Base-by-base conservation (phyloP, 2,888 invertebrate species). In the Lasioglossum calceatum region DNA sequence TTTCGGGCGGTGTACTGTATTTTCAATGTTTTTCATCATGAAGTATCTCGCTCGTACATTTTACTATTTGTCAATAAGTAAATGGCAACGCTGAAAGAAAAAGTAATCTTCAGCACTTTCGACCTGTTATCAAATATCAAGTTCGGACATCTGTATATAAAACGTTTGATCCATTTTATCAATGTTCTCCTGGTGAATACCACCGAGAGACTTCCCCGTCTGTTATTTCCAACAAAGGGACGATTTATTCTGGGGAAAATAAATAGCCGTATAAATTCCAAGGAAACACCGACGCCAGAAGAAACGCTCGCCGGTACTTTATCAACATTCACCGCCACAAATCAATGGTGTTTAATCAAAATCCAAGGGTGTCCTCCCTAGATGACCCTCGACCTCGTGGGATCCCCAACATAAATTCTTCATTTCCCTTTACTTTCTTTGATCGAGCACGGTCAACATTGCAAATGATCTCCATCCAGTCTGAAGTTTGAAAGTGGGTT, bases 341-440 rank as follows among this genome's bases (percentile, higher is more conserved):
- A 84, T 87, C 87, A 87, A 71, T 77, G 77, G 44, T 50, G 67
- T 86, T 87, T 83, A 87, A 87, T 87, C 87, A 87, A 81, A 84
- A 81, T 67, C 81, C 54, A 72, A 81, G 79, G 36, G 75, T 67
- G 64, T 67, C 50, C 70, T 54, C 32, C 64, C 47, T 61, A 70
- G 70, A 77, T 58, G 61, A 44, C 61, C 36, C 14, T 74, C 50
- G n/a, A 27, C 32, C 47, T 12, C 32, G n/a, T 27, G 23, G 32
- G 23, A 58, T 36, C 74, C 75, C 36, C 54, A 10, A 61, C 81
- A 84, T 84, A 77, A 87, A 87, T 87, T 79, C 58, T 39, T 76
- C 67, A 54, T 50, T 64, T 67, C 23, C 44, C 74, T 58, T 47
- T 77, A 47, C 32, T 70, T 58, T 23, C 47, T 61, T 19, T 5